Percentiles rank a stretch among this genome's conserved stretches.
phyloP scores from a whole-genome alignment of 2,888 invertebrate genomes.

The Cosmorhoe ocellata region DNA sequence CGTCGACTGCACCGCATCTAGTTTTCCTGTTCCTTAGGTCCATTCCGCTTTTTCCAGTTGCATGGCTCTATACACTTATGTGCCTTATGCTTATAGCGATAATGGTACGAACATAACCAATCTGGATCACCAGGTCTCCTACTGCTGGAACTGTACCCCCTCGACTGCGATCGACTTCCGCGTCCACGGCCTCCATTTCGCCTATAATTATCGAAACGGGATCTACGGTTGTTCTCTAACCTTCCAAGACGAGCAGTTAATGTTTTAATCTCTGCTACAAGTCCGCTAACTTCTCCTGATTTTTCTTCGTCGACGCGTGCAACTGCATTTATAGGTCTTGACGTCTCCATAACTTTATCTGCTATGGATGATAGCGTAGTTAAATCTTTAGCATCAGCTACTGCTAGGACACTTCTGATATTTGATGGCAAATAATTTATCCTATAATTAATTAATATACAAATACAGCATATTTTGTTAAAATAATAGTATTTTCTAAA shows the following conservation, averaged over 20 bases:
- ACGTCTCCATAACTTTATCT: too few species aligned
- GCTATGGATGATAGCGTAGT: too few species aligned
- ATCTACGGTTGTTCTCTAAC: neutral
- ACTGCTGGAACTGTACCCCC: neutral
- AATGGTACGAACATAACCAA: conserved; percentile 17
- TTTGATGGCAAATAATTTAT: too few species aligned
- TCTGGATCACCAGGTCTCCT: neutral
- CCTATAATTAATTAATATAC: too few species aligned
- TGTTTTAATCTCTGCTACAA: neutral
- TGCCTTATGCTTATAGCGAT: conserved; percentile 10
- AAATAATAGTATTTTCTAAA: too few species aligned
- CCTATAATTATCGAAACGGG: neutral
- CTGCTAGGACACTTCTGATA: too few species aligned
- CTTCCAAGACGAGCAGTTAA: neutral
- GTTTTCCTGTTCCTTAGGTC: conserved; percentile 15
- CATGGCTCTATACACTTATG: conserved; percentile 14
- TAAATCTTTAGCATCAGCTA: too few species aligned
- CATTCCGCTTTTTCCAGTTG: conserved; percentile 12
- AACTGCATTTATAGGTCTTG: neutral
- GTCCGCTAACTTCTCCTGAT: neutral
- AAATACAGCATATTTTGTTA: too few species aligned
- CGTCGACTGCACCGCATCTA: conserved; percentile 12
- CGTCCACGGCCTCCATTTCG: too few species aligned
- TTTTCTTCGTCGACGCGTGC: neutral
- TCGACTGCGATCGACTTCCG: neutral